Evolutionary conservation across 2,113 vertebrate species (phyloP).

Genomic region (Bubo blakistoni): DNA sequence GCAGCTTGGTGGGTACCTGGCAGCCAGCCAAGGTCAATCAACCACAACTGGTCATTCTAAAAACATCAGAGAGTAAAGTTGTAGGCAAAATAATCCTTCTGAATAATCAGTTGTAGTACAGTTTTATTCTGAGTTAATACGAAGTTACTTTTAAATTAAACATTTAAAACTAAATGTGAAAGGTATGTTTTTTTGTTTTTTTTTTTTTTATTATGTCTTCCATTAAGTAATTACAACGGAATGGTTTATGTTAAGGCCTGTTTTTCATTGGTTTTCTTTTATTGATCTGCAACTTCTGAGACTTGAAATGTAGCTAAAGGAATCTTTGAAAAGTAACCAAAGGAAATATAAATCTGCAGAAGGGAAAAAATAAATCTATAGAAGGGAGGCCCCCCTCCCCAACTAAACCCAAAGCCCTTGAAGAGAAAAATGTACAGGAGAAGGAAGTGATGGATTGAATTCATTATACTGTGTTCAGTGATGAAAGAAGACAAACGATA

Average conservation of each 20-base stretch:
- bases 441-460: neutral
- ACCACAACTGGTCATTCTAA: neutral
- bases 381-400: neutral
- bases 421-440: neutral
- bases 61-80: neutral
- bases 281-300: neutral
- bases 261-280: neutral
- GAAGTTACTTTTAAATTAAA: neutral
- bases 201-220: neutral
- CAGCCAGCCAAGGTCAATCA: neutral
- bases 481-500: neutral
- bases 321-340: neutral
- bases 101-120: neutral
- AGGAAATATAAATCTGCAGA: neutral
- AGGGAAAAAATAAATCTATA: neutral
- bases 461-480: neutral
- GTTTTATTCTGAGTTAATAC: neutral
- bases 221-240: neutral
- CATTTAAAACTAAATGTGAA: neutral
- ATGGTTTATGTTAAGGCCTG: neutral
- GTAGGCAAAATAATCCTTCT: neutral
- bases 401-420: neutral
- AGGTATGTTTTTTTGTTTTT: neutral
- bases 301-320: neutral
- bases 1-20: accelerated